Percentiles rank a stretch among this genome's conserved stretches.
phyloP scores from a whole-genome alignment of 2,888 invertebrate genomes.

The Lutraria lutraria region DNA sequence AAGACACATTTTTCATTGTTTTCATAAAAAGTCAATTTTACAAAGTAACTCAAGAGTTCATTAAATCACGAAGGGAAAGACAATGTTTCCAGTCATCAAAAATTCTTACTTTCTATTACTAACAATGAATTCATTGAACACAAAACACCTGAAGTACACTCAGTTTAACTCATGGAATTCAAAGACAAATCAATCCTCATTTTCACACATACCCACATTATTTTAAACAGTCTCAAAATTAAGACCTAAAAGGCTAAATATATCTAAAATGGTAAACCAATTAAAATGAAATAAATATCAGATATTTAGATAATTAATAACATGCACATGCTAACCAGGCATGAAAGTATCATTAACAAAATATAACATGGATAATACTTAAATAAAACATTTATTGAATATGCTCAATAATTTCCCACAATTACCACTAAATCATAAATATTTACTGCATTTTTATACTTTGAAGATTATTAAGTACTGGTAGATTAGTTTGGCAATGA shows the following conservation, averaged over 20 bases:
- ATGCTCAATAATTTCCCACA: not conserved
- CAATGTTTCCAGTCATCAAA: not conserved
- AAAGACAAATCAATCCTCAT: not conserved
- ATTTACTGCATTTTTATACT: not conserved
- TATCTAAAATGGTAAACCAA: not conserved
- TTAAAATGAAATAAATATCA: constrained; percentile 14
- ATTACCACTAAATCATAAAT: not conserved
- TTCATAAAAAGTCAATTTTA: no score
- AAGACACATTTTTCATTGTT: no score
- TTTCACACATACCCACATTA: not conserved
- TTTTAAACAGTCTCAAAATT: not conserved
- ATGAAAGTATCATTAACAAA: not conserved
- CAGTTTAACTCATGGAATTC: not conserved
- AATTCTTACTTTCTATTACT: not conserved
- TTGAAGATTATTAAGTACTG: not conserved
- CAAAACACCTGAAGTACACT: not conserved
- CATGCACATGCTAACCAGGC: not conserved
- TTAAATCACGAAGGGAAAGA: no score
- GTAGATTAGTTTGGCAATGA: not conserved
- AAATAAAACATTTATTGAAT: not conserved
- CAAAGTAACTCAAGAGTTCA: no score
- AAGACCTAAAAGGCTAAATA: not conserved
- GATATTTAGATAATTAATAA: not conserved
- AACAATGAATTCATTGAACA: not conserved
- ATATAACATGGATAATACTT: not conserved